phyloP scores from a whole-genome alignment of 1,140 invertebrate species.

The Dinothrombium tinctorium region DNA sequence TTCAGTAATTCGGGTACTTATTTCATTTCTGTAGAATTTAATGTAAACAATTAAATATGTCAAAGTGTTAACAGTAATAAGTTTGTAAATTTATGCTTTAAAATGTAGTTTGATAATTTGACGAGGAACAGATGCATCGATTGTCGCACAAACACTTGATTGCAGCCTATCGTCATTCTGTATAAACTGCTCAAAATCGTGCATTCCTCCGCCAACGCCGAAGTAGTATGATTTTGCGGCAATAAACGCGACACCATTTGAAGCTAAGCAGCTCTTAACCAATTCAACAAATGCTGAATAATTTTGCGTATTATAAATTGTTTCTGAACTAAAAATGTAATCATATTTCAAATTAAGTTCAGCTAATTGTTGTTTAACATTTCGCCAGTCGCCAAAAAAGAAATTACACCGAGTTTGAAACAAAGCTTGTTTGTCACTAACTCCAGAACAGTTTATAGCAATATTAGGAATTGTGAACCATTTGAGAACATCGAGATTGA shows the following conservation, averaged over 20 bases:
- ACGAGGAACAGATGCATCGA: too few relatives aligned
- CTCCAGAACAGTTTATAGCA: background rate
- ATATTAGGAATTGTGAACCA: constrained; percentile 8
- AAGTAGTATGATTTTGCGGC: constrained; percentile 71
- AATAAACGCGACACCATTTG: constrained; percentile 31
- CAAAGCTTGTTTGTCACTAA: background rate
- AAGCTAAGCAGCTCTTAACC: constrained; percentile 36
- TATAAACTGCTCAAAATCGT: background rate
- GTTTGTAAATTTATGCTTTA: too few relatives aligned
- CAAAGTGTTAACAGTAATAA: too few relatives aligned
- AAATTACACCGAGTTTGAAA: background rate
- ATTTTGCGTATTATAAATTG: constrained; percentile 61
- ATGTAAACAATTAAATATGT: too few relatives aligned
- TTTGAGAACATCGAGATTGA: constrained; percentile 8
- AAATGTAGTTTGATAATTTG: too few relatives aligned
- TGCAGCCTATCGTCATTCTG: too few relatives aligned
- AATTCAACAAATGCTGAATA: constrained; percentile 44
- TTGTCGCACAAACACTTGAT: too few relatives aligned
- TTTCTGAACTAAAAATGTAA: constrained; percentile 62
- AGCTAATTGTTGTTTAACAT: background rate
- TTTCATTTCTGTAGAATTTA: too few relatives aligned
- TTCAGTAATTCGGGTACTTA: too few relatives aligned
- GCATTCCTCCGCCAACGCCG: constrained; percentile 56
- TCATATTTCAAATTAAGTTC: constrained; percentile 50
- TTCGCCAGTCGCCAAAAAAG: constrained; percentile 6